Evolutionary conservation across 2,113 vertebrate species (phyloP), one percentile per base, ranked within the genome.

Genomic region (Panthera tigris): DNA sequence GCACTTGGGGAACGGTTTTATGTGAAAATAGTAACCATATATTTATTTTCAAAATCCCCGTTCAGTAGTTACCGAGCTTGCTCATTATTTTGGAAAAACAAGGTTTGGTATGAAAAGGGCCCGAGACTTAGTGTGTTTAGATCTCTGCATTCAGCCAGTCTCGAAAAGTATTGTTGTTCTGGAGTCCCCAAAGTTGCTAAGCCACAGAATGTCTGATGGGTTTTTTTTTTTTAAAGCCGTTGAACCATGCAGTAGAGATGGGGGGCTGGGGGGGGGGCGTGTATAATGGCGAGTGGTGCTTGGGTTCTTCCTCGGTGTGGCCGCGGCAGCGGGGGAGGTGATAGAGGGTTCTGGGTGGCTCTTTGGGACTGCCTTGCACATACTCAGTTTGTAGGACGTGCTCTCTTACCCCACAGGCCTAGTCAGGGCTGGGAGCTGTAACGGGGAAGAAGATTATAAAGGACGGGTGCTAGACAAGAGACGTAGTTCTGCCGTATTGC

Each of bases 51-150:
- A 41, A 83, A 76, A 66, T 94, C 74, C 90, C 89, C 1, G 0
- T 50, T 84, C 12, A 39, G 94, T 69, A 5, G 1, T 92, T 80
- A 81, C 61, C 0, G 50, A 57, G 68, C 86, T 92, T 33, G 82
- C 68, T 87, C 29, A 27, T 89, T 76, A 87, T 95, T 97, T 93
- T 91, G 25, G 50, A 39, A 84, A 80, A 95, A 76, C 41, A 31
- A 81, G 97, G 69, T 76, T 74, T 18, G 27, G 89, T 45, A 25
- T 89, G 25, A 25, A 87, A 87, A 87, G 73, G 73, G 41, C 79
- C 39, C 6, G 63, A 25, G 9, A 16, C 61, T 21, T 10, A 3
- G 0, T 5, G 10, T 14, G 79, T n/a, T 78, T 27, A 33, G 16
- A 19, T 63, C 36, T 89, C 83, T 61, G n/a, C 39, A 1, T 71